Percentiles rank a stretch among this genome's conserved stretches.
Conservation (phyloP, 2,888 invertebrate species). For the Eudemis profundana region DNA sequence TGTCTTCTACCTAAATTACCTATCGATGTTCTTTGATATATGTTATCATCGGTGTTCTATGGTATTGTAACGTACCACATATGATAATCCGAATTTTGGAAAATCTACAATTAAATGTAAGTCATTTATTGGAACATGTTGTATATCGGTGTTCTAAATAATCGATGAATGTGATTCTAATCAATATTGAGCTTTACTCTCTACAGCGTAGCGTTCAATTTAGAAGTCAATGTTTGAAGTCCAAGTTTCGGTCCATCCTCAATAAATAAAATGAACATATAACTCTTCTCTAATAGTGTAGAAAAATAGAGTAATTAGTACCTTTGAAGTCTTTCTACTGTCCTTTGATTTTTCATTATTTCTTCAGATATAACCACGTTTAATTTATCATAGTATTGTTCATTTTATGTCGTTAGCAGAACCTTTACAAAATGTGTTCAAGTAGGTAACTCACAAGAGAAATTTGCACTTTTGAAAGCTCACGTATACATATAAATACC, state of each 20-base stretch:
- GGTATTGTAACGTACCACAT: conserved; percentile 16
- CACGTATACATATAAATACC: no score
- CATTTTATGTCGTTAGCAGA: no score
- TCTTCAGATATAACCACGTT: no score
- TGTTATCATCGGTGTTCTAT: conserved; percentile 14
- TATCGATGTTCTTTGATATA: conserved; percentile 2
- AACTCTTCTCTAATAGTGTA: not conserved
- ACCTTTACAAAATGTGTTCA: no score
- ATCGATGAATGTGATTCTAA: conserved; percentile 35
- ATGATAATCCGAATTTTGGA: conserved; percentile 34
- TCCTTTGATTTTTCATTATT: not conserved
- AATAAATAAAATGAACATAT: not conserved
- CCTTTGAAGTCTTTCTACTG: no score
- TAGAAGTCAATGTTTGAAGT: conserved; percentile 10
- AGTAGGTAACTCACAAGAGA: no score
- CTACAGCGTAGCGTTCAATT: conserved; percentile 12
- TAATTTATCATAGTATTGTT: no score
- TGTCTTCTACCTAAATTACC: not conserved
- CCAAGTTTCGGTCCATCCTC: not conserved
- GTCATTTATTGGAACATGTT: conserved; percentile 27
- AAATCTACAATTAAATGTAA: conserved; percentile 28
- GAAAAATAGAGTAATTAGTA: not conserved
- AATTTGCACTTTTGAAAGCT: no score
- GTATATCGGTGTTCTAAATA: conserved; percentile 34
- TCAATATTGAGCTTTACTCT: conserved; percentile 31